Evolutionary conservation across 2,888 invertebrate species (phyloP).

Genomic region (Philereme vetulata): DNA sequence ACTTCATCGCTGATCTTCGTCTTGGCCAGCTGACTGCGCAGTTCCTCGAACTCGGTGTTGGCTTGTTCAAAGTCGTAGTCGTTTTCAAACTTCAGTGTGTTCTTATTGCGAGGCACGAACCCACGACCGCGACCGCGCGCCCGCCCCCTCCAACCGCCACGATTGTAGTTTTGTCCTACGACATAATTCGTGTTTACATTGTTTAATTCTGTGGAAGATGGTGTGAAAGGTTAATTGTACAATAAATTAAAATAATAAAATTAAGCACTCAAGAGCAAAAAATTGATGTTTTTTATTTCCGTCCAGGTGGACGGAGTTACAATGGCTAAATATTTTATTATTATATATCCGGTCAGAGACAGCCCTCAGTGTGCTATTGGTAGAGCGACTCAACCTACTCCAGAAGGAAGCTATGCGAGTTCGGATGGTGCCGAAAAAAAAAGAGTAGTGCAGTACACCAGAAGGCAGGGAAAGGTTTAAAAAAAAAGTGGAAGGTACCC

Average conservation of each 20-base stretch:
- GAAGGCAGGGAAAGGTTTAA: too few species aligned
- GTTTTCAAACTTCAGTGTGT: slow-evolving; percentile 95
- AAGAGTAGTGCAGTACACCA: too few species aligned
- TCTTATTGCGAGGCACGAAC: slow-evolving; percentile 82
- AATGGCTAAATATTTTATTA: too few species aligned
- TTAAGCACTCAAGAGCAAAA: too few species aligned
- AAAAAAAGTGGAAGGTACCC: too few species aligned
- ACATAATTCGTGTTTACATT: slow-evolving; percentile 35
- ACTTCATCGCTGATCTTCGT: slow-evolving; percentile 88
- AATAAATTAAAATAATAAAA: background rate
- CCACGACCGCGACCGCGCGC: slow-evolving; percentile 75
- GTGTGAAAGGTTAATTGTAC: background rate
- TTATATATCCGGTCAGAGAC: too few species aligned
- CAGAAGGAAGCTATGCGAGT: too few species aligned
- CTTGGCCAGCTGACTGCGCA: slow-evolving; percentile 93
- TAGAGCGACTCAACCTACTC: too few species aligned
- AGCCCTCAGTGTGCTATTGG: too few species aligned
- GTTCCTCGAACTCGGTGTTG: slow-evolving; percentile 97
- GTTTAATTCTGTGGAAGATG: slow-evolving; percentile 34
- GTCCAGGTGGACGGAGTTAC: too few species aligned
- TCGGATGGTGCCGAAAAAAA: too few species aligned
- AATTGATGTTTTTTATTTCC: too few species aligned
- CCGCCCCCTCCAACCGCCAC: slow-evolving; percentile 79
- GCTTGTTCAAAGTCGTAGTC: slow-evolving; percentile 99
- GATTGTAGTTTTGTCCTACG: slow-evolving; percentile 72